Percentiles rank a stretch among this genome's conserved stretches.
phyloP scores from a whole-genome alignment of 2,888 invertebrate genomes.

The Sinopyrophorus schimmeli region DNA sequence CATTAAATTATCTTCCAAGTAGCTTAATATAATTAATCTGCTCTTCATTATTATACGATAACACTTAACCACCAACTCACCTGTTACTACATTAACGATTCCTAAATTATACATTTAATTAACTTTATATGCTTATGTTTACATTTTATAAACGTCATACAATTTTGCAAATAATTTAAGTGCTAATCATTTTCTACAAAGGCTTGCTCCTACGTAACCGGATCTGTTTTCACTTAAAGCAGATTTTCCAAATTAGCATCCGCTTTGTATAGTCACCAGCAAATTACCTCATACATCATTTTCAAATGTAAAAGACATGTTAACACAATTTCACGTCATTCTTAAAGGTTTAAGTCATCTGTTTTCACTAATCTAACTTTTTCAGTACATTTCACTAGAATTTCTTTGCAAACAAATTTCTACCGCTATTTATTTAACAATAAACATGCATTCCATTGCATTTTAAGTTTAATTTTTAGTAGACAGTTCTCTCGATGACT shows the following conservation, averaged over 20 bases:
- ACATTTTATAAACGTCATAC: not conserved
- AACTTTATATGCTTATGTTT: too few relatives aligned
- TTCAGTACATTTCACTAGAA: too few relatives aligned
- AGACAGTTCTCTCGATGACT: too few relatives aligned
- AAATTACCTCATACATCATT: slow-evolving; percentile 8
- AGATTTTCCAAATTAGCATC: slow-evolving; percentile 19
- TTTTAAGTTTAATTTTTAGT: too few relatives aligned
- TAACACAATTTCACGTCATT: slow-evolving; percentile 3
- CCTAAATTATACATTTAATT: not conserved
- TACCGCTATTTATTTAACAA: too few relatives aligned
- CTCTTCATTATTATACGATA: slow-evolving; percentile 7
- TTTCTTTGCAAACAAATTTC: too few relatives aligned
- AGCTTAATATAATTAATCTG: slow-evolving; percentile 12
- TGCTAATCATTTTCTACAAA: not conserved
- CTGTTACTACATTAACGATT: not conserved
- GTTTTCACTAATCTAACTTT: too few relatives aligned
- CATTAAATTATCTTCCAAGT: slow-evolving; percentile 14
- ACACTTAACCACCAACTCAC: not conserved
- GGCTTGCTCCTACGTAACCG: slow-evolving; percentile 8
- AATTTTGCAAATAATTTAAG: not conserved
- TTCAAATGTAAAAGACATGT: not conserved
- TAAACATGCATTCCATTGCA: too few relatives aligned
- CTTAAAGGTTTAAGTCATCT: not conserved
- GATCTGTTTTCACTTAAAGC: slow-evolving; percentile 17
- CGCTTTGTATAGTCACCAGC: slow-evolving; percentile 10